Conservation (phyloP, 2,888 invertebrate genomes). For the Volucella inflata region DNA sequence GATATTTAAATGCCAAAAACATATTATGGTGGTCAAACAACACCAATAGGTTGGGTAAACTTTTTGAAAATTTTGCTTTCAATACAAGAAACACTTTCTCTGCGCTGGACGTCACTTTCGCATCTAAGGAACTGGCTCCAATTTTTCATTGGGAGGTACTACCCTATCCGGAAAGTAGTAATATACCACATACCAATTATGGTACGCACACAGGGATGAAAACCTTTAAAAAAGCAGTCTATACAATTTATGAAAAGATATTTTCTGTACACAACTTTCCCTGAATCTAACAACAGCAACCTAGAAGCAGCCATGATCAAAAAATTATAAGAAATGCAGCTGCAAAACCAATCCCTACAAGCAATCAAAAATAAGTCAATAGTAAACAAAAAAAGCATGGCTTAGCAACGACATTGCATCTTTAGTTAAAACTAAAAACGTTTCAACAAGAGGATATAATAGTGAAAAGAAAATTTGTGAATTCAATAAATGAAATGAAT, state of each 20-base stretch:
- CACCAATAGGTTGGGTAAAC: background rate
- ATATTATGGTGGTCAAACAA: background rate
- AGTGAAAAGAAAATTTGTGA: background rate
- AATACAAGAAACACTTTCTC: constrained; percentile 20
- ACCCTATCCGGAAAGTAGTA: too few relatives aligned
- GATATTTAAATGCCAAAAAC: background rate
- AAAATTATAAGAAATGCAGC: background rate
- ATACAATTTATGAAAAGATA: too few relatives aligned
- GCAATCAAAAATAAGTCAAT: background rate
- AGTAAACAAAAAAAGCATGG: constrained; percentile 6
- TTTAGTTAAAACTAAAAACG: constrained; percentile 19
- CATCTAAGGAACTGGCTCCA: constrained; percentile 1
- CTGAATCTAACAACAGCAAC: background rate
- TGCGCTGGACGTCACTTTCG: constrained; percentile 17
- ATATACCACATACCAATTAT: too few relatives aligned
- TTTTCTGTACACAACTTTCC: background rate
- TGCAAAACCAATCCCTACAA: too few relatives aligned
- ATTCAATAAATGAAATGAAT: constrained; percentile 17
- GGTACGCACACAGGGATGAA: too few relatives aligned
- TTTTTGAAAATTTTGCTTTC: constrained; percentile 5
- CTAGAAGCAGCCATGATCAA: constrained; percentile 21
- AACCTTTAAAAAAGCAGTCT: too few relatives aligned
- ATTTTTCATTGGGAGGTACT: too few relatives aligned
- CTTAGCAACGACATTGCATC: constrained; percentile 2
- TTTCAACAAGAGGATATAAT: too few relatives aligned